Base-by-base conservation (phyloP, 2,888 invertebrate genomes). In the Caenorhabditis angaria region DNA sequence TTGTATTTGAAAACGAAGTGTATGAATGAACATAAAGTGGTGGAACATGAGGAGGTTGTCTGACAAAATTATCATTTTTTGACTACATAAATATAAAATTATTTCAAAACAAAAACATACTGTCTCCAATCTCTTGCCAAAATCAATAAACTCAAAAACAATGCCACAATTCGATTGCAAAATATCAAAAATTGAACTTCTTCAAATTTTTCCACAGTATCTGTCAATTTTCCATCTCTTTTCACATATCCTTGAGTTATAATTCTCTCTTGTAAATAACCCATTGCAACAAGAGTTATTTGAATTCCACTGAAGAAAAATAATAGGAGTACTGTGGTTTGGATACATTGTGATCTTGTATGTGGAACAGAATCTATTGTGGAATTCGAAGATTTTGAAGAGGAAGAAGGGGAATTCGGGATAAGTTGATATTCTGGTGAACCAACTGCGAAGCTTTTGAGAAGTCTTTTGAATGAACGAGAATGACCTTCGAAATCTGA, bases 151-250 rank as follows among this genome's bases (percentile, higher is more conserved):
- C 94, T 92, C 81, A 94, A 90, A 25, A 91, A 74, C 86, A 95
- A 92, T 20, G 96, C 96, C 70, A 95, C 90, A 78, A 96, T 91
- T 28, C 97, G 91, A 90, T 99, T 99, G 61, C 94, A 91, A 89
- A 99, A 95, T 75, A 99, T 97, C 75, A 99, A 90, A 89, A 97
- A 96, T 89, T 97, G 97, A 0, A 97, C 95, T 89, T 99, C 96
- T 84, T 91, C 92, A 89, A 99, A 99, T 76, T 91, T 91, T n/a
- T 24, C 14, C 27, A 20, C 47, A 8, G 58, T 25, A 32, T 61
- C 64, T 5, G 64, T 53, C n/a, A n/a, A n/a, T n/a, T n/a, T n/a
- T 20, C 79, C 83, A 14, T 84, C 85, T 1, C 58, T 41, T 50
- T 80, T 76, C 14, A 84, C 82, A 77, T 90, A 90, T 61, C 88